Conservation (phyloP, 2,113 vertebrate species). For the Anser brachyrhynchus region DNA sequence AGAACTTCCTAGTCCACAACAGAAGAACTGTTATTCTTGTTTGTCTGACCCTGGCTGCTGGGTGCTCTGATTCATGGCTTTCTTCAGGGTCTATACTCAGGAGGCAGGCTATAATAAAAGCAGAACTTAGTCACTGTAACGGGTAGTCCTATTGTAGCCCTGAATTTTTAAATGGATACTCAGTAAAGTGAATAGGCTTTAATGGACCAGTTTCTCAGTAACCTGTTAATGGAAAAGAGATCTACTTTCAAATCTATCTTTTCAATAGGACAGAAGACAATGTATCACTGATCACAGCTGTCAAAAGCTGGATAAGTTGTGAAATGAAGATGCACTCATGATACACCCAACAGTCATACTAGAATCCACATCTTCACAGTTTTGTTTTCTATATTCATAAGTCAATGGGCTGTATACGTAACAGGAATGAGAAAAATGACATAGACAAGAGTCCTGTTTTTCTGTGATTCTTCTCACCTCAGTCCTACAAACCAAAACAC, state of each 20-base stretch:
- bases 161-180: slow-evolving; percentile 31
- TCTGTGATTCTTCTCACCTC: slow-evolving; percentile 2
- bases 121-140: not conserved
- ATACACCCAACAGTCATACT: not conserved
- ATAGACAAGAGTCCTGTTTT: not conserved
- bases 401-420: not conserved
- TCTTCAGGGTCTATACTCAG: not conserved
- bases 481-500: slow-evolving; percentile 32
- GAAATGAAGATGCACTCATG: not conserved
- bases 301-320: not conserved
- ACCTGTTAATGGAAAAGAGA: not conserved
- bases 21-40: not conserved
- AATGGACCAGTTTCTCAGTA: not conserved
- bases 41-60: not conserved
- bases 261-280: not conserved
- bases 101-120: not conserved
- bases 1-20: not conserved
- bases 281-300: not conserved
- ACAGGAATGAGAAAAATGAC: not conserved
- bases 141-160: not conserved
- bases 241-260: not conserved
- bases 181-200: not conserved
- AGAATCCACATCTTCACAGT: not conserved
- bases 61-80: not conserved
- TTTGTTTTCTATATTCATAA: not conserved